Evolutionary conservation across 2,888 invertebrate genomes (phyloP), one percentile per base, ranked within the genome.

Genomic region (Polyommatus icarus): DNA sequence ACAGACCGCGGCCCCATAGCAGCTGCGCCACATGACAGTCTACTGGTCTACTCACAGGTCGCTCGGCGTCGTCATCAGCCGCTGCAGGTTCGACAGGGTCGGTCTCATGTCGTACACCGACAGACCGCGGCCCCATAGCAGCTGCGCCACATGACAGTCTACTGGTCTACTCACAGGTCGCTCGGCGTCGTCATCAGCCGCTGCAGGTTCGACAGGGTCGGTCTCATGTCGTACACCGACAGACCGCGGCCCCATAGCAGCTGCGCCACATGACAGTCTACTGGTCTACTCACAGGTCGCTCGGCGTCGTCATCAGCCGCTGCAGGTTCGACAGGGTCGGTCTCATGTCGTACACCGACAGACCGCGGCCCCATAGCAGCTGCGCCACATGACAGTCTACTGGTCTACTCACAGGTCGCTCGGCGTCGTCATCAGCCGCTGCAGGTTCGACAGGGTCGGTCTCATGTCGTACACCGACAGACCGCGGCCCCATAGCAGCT

Each of bases 91-190:
- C 36, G 96, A 95, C 78, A 98, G 91, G 0, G 98, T 98, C 4
- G 96, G 96, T 79, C 97, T 91, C 80, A 98, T 95, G 87, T 98
- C 97, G 4, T 95, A 91, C 0, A 97, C 96, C 0, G 96, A 95
- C 67, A 97, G 90, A 1, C 96, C 96, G 81, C 96, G 96, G 72
- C 96, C 96, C 95, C 97, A 97, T 76, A 97, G 91, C 79, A 99
- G 90, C 90, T 99, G 99, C 0, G 98, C 98, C 80, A 99, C 97
- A 46, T n/a, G n/a, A n/a, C n/a, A n/a, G n/a, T n/a, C n/a, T n/a
- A n/a, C n/a, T n/a, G n/a, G n/a, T n/a, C n/a, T n/a, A n/a, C n/a
- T n/a, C n/a, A n/a, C n/a, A n/a, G n/a, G n/a, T n/a, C n/a, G n/a
- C n/a, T n/a, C n/a, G n/a, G n/a, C n/a, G n/a, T n/a, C n/a, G n/a